Evolutionary conservation across 2,888 invertebrate species (phyloP), one percentile per base, ranked within the genome.

Genomic region (Cantharis lateralis): DNA sequence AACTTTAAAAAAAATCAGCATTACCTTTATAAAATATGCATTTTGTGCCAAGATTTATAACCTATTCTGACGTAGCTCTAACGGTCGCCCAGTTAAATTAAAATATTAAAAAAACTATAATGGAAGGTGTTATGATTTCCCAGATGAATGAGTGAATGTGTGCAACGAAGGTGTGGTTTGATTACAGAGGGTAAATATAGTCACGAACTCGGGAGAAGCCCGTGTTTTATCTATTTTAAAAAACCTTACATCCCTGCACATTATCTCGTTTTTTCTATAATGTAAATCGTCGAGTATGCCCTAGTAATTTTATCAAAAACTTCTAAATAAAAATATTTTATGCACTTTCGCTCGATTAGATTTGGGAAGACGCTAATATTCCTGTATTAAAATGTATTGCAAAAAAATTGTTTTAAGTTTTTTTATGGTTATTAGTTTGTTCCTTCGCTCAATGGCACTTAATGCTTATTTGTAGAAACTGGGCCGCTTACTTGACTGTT

Each of bases 61-160:
- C 66, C 28, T 26, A 64, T 62, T 10, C 68, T 71, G 71, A 74
- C 71, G 77, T 64, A 20, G 74, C 71, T 26, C 70, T 68, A 70
- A 70, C 66, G 76, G 81, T 81, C 77, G 79, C 76, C 77, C 77
- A 81, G 81, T 79, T 81, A 81, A 81, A 81, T 81, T 81, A 81
- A 80, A 80, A 80, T 76, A 77, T 78, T 68, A 84, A 84, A 83
- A 83, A 79, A 80, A 83, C 83, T 84, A 84, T 84, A 84, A 84
- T 83, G 81, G 82, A 82, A 80, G 82, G 83, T 83, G 83, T 84
- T 83, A 84, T 85, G 84, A 85, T 86, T 86, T 85, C 85, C 84
- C 85, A 83, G 84, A 79, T 83, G 85, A 82, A 80, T 81, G 76
- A 70, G 64, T 74, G 70, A 74, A 80, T 80, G 80, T 81, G 80